Conservation (phyloP, 2,888 invertebrate genomes). For the Synergus laeviventris region DNA sequence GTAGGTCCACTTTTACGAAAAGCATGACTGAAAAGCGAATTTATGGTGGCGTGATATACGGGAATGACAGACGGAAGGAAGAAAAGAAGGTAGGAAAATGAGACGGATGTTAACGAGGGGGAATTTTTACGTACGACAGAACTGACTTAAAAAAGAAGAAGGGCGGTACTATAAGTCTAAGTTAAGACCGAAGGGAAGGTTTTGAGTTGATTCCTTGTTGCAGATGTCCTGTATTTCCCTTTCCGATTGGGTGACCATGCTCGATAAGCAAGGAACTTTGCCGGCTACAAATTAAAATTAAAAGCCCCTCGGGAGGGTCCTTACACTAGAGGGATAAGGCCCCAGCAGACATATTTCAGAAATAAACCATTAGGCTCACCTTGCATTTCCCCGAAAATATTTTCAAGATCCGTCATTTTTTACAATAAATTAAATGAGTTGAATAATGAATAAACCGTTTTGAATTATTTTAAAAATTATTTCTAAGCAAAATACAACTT, state of each 20-base stretch:
- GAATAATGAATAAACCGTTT: background rate
- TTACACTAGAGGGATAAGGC: background rate
- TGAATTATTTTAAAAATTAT: background rate
- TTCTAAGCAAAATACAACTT: background rate
- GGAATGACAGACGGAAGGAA: constrained; percentile 58
- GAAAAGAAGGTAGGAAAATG: constrained; percentile 54
- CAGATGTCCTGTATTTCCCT: constrained; percentile 8
- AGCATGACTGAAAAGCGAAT: constrained; percentile 46
- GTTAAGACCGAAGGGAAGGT: constrained; percentile 41
- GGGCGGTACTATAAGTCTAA: constrained; percentile 34
- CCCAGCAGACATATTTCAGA: background rate
- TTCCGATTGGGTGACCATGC: constrained; percentile 1
- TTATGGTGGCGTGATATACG: constrained; percentile 67
- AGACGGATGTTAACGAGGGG: constrained; percentile 49
- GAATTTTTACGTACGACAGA: constrained; percentile 53
- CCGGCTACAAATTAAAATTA: constrained; percentile 7
- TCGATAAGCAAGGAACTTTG: constrained; percentile 3
- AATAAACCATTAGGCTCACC: background rate
- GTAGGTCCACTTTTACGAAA: constrained; percentile 13
- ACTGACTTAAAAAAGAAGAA: constrained; percentile 53
- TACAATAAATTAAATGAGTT: too few relatives aligned
- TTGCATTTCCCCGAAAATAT: background rate
- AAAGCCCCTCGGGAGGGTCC: background rate
- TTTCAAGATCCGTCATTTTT: too few relatives aligned
- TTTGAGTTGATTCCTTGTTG: background rate